These are phyloP conservation scores for Microcebus jonahi DNA, from an alignment of 2,113 vertebrate genomes.

Conservation along the genomic window DNA sequence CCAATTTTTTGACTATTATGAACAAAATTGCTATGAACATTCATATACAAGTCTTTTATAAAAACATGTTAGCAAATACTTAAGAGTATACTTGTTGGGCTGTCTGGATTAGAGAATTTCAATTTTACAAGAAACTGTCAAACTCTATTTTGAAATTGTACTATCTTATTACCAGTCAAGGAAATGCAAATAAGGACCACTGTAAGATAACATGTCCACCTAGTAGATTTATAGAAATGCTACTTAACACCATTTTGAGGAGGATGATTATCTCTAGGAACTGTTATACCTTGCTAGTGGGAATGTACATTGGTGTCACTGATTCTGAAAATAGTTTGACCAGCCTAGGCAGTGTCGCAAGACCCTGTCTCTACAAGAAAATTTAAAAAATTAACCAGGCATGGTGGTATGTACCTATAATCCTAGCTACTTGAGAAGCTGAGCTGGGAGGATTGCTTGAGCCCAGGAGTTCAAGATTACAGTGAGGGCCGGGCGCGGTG, in stretches of 20 bases:
- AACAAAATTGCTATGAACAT: slow-evolving; percentile 31
- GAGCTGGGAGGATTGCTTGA: too few relatives aligned
- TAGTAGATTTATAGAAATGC: slow-evolving; percentile 18
- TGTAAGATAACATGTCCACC: not conserved
- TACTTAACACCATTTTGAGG: slow-evolving; percentile 4
- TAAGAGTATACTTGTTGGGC: not conserved
- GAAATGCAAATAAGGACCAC: not conserved
- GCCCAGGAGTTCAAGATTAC: too few relatives aligned
- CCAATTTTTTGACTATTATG: not conserved
- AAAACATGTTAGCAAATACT: slow-evolving; percentile 22
- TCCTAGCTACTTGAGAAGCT: too few relatives aligned
- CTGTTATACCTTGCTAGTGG: not conserved
- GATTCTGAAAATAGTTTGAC: slow-evolving; percentile 6
- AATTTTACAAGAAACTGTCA: slow-evolving; percentile 30
- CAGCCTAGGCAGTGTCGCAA: too few relatives aligned
- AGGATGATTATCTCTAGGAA: not conserved
- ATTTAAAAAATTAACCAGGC: too few relatives aligned
- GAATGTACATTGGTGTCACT: not conserved
- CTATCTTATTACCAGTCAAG: slow-evolving; percentile 31
- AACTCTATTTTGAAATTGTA: slow-evolving; percentile 28
- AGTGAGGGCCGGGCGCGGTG: too few relatives aligned
- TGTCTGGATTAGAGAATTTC: slow-evolving; percentile 39
- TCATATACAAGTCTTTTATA: not conserved
- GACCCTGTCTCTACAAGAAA: too few relatives aligned
- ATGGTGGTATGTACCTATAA: too few relatives aligned